Conservation (phyloP, 2,888 invertebrate genomes). For the Atrina japonica region DNA sequence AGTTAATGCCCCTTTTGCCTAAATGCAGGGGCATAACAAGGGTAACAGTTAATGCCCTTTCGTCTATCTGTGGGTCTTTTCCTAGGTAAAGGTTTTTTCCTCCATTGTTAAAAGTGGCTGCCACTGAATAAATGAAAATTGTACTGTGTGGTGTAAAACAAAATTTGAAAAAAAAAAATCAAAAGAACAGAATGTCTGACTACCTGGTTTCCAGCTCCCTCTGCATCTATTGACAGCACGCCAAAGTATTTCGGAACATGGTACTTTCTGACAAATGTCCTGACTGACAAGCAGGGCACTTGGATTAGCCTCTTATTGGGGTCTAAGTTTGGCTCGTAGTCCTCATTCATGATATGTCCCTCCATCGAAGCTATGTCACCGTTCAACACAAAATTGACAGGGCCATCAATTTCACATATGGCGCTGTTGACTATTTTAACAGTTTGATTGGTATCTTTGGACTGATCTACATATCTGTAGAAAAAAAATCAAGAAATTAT, state of each 20-base stretch:
- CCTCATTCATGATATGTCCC: constrained; percentile 53
- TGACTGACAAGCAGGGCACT: constrained; percentile 62
- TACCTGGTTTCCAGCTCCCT: constrained; percentile 68
- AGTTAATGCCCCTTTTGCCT: too few relatives aligned
- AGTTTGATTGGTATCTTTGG: constrained; percentile 54
- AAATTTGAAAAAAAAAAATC: too few relatives aligned
- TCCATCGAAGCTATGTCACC: constrained; percentile 60
- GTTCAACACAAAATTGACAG: constrained; percentile 56
- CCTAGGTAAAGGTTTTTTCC: too few relatives aligned
- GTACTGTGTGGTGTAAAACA: too few relatives aligned
- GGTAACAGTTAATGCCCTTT: too few relatives aligned
- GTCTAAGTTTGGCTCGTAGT: constrained; percentile 15
- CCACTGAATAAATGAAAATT: too few relatives aligned
- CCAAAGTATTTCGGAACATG: constrained; percentile 66
- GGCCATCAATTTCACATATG: constrained; percentile 59
- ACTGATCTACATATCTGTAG: constrained; percentile 53
- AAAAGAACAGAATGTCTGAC: too few relatives aligned
- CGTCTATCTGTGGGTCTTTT: too few relatives aligned
- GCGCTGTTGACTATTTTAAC: constrained; percentile 63
- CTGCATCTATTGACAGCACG: constrained; percentile 72
- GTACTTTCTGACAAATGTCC: constrained; percentile 57
- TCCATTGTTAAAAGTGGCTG: too few relatives aligned
- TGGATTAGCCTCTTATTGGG: constrained; percentile 33
- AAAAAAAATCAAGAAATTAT: constrained; percentile 14
- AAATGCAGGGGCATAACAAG: too few relatives aligned